Evolutionary conservation across 2,797 vertebrate species (phyloP), one percentile per base, ranked within the genome.

Genomic region (Fistularia tabacaria): DNA sequence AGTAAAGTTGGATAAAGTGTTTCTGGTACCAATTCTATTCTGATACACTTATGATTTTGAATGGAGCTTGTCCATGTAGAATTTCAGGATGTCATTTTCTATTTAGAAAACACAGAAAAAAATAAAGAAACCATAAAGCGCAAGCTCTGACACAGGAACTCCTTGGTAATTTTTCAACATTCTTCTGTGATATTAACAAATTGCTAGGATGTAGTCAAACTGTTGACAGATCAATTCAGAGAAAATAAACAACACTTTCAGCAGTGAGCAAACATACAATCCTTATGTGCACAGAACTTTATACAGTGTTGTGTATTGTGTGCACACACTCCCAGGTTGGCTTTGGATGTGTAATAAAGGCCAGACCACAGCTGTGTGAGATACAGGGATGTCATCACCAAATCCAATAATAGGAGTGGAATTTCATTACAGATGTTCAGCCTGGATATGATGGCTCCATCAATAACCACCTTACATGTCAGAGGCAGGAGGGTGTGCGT

Each of bases 401-500:
- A 84, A 88, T 87, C 69, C 81, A 88, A 88, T 87, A 88, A 88
- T 76, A 84, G 43, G 63, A 83, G 77, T 74, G 73, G 66, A 86
- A 86, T 88, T 87, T 87, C 82, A 87, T 88, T 88, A 88, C 87
- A 89, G 83, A 89, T 89, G 87, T 86, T 89, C 71, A 66, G 81
- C 65, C 73, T 76, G 80, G 83, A 87, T 84, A 85, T 88, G 88
- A 89, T 64, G 80, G 85, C 84, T 87, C 85, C 85, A 89, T 89
- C 87, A 87, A 89, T 89, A 89, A 89, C 85, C 59, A 8, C 71
- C 71, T 77, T 73, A 78, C 85, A 83, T 84, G 85, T 79, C 77
- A 83, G 80, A 66, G 75, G 72, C 77, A 67, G 72, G 69, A 59
- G 75, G 64, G 54, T 65, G 79, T 73, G 61, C 66, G 60, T 71